phyloP scores from a whole-genome alignment of 2,797 vertebrate species.

The Decapterus maruadsi region DNA sequence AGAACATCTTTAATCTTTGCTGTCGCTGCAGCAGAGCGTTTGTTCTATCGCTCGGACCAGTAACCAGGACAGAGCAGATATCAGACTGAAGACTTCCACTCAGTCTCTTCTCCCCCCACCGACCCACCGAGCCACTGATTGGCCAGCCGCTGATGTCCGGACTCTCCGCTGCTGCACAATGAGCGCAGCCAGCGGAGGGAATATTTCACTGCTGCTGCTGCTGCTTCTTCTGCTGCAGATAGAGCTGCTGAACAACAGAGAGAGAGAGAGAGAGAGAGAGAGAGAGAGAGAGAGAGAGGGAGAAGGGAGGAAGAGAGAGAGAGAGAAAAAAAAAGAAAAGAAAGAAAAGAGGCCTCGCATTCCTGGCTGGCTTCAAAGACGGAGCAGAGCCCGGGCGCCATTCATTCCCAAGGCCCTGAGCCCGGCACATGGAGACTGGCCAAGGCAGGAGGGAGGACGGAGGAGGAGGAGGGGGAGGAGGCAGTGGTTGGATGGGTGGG shows the following conservation, averaged over 20 bases:
- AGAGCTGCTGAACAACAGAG: conserved; percentile 80
- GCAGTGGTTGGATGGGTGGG: conserved; percentile 65
- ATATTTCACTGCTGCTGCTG: conserved; percentile 79
- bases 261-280: conserved; percentile 33
- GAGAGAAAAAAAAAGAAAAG: conserved; percentile 35
- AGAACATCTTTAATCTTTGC: conserved; percentile 58
- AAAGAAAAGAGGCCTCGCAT: conserved; percentile 83
- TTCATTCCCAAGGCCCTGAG: conserved; percentile 87
- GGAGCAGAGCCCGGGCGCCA: conserved; percentile 80
- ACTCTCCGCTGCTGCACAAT: conserved; percentile 79
- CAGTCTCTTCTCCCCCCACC: conserved; percentile 71
- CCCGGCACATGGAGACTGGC: conserved; percentile 84
- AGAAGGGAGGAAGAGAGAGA: conserved; percentile 37
- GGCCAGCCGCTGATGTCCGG: conserved; percentile 82
- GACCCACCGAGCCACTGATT: conserved; percentile 74
- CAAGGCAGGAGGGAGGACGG: conserved; percentile 81
- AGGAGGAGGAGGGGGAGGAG: conserved; percentile 30
- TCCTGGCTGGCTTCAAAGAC: conserved; percentile 89
- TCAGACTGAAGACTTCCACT: conserved; percentile 78
- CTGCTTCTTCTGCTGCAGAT: conserved; percentile 67
- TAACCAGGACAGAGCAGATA: conserved; percentile 75
- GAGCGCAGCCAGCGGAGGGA: conserved; percentile 81
- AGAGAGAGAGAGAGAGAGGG: conserved; percentile 66
- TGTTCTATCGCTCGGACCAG: conserved; percentile 48
- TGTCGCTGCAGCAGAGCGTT: conserved; percentile 38